Evolutionary conservation across 2,113 vertebrate species (phyloP), one percentile per base, ranked within the genome.

Genomic region (Macrotus californicus): DNA sequence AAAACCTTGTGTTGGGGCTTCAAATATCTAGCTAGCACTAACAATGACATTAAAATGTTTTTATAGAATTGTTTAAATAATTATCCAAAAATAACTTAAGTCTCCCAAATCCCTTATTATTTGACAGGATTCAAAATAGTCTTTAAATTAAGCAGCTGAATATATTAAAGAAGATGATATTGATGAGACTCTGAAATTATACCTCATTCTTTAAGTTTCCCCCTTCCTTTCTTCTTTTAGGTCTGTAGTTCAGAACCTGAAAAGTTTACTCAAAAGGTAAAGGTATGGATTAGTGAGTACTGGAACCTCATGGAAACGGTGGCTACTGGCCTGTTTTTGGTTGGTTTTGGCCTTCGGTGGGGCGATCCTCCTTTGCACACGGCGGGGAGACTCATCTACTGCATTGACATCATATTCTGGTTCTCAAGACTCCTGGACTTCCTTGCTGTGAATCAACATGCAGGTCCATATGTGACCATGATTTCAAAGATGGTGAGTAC

Each of bases 371-470:
- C 99, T 11, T 97, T 98, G 73, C 98, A 94, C 82, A 99, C 98
- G 7, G 98, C 97, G 0, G 99, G 99, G 15, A 99, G 99, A 72
- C 98, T 99, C 2, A 97, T 99, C 92, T 99, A 99, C 98, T 99
- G 99, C 94, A 97, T 99, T 96, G 99, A 99, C 97, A 99, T 99
- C 94, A 99, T 99, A 98, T 99, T 99, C 98, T 99, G 99, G 99
- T 99, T 99, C 54, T 95, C 99, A 89, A 98, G 99, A 10, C 98
- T 99, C 77, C 98, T 99, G 96, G 99, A 99, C 96, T 98, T 99
- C 89, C 98, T 99, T 96, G 99, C 99, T 70, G 99, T 99, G 97
- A 99, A 99, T 97, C 99, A 99, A 95, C 98, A 99, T 89, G 99
- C 99, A 79, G 99, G 99, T 19, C 99, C 99, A 0, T 99, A 99